Conservation (phyloP, 2,888 invertebrate species). For the Protodeltote pygarga region DNA sequence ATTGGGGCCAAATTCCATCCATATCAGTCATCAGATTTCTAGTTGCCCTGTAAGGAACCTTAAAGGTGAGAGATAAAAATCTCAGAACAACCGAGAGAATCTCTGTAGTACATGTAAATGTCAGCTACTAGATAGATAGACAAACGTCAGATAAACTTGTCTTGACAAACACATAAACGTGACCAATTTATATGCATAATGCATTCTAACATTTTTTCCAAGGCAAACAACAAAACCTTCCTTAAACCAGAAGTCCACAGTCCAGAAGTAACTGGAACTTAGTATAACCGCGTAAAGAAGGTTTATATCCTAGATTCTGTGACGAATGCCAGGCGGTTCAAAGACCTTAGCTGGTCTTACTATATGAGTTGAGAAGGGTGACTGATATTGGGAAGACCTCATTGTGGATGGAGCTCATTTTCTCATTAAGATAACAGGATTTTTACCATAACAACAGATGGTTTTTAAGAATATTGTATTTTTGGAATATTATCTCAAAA, state of each 20-base stretch:
- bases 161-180: slow-evolving; percentile 8
- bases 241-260: slow-evolving; percentile 12
- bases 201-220: slow-evolving; percentile 23
- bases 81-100: background rate
- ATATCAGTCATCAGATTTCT: no score
- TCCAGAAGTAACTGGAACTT: slow-evolving; percentile 13
- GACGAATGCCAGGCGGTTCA: slow-evolving; percentile 39
- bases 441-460: no score
- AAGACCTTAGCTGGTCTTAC: slow-evolving; percentile 29
- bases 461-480: no score
- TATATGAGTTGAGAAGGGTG: slow-evolving; percentile 30
- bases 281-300: slow-evolving; percentile 7
- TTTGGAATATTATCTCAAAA: no score
- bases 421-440: slow-evolving; percentile 24
- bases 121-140: slow-evolving; percentile 8
- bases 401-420: slow-evolving; percentile 22
- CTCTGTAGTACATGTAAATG: background rate
- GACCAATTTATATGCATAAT: slow-evolving; percentile 20
- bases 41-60: background rate
- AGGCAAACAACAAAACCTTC: slow-evolving; percentile 30
- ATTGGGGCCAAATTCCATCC: no score
- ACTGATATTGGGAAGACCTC: slow-evolving; percentile 23
- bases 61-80: slow-evolving; percentile 3
- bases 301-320: slow-evolving; percentile 15
- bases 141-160: slow-evolving; percentile 8